These are phyloP conservation scores for Coptotermes formosanus DNA, from an alignment of 1,140 invertebrate species.

Conservation along the genomic window DNA sequence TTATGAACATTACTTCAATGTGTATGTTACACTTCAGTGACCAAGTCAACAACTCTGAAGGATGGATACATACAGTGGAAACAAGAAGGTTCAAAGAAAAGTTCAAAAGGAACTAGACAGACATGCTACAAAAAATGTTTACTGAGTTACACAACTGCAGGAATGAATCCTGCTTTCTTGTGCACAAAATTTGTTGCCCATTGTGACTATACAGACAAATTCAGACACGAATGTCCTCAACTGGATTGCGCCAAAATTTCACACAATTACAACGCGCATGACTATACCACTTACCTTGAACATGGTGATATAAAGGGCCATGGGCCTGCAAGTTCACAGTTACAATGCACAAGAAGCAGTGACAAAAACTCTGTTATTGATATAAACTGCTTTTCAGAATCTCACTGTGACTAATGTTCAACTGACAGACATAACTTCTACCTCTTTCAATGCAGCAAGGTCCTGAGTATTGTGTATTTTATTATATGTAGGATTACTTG, in stretches of 20 bases:
- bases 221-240: neutral
- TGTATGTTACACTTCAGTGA: no score
- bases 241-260: neutral
- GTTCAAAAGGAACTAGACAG: no score
- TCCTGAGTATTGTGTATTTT: no score
- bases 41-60: no score
- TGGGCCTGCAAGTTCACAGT: conserved; percentile 4
- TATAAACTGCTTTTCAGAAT: neutral
- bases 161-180: no score
- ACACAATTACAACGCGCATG: neutral
- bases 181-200: neutral
- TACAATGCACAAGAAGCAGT: neutral
- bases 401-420: neutral
- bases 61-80: no score
- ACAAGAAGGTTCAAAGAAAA: no score
- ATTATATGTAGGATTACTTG: no score
- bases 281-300: neutral
- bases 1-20: no score
- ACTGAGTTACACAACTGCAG: no score
- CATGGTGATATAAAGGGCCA: conserved; percentile 1
- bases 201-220: neutral
- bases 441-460: neutral
- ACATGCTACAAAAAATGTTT: no score
- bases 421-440: neutral
- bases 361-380: neutral